These are phyloP conservation scores for Suncus etruscus DNA, from an alignment of 2,113 vertebrate species.

Conservation along the genomic window DNA sequence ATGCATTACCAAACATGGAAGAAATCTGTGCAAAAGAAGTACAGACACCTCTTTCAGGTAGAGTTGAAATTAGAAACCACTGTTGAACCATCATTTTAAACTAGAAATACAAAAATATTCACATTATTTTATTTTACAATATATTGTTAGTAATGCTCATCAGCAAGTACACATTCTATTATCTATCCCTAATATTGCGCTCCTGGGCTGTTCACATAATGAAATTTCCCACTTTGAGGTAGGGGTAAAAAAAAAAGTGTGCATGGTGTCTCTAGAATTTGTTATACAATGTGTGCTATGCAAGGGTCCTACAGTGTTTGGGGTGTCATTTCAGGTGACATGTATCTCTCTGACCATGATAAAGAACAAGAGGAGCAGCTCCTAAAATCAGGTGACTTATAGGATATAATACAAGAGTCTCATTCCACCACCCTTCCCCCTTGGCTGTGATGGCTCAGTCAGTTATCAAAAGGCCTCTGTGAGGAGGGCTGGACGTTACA, in stretches of 20 bases:
- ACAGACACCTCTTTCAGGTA: not conserved
- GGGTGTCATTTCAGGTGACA: not conserved
- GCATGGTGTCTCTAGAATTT: not conserved
- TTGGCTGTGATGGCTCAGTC: not conserved
- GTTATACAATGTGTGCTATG: not conserved
- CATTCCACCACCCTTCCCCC: rapidly evolving
- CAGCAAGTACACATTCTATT: not conserved
- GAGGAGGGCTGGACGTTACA: too few species aligned
- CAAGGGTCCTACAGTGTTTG: not conserved
- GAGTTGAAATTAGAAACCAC: not conserved
- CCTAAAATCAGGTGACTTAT: too few species aligned
- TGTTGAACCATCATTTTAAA: not conserved
- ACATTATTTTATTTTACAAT: not conserved
- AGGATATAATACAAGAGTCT: not conserved
- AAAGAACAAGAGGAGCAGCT: not conserved
- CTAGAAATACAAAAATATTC: not conserved
- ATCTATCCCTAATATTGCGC: not conserved
- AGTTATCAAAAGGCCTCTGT: not conserved
- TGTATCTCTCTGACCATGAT: not conserved
- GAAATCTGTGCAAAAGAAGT: not conserved
- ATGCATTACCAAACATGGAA: not conserved
- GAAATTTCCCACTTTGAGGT: not conserved
- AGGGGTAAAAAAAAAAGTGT: not conserved
- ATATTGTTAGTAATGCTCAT: not conserved
- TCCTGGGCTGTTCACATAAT: not conserved